A percentile compares a stretch with the other conserved stretches of the same genome.
These are phyloP conservation scores for Drosophila varians DNA, from an alignment of 1,140 invertebrate genomes.

Conservation along the genomic window DNA sequence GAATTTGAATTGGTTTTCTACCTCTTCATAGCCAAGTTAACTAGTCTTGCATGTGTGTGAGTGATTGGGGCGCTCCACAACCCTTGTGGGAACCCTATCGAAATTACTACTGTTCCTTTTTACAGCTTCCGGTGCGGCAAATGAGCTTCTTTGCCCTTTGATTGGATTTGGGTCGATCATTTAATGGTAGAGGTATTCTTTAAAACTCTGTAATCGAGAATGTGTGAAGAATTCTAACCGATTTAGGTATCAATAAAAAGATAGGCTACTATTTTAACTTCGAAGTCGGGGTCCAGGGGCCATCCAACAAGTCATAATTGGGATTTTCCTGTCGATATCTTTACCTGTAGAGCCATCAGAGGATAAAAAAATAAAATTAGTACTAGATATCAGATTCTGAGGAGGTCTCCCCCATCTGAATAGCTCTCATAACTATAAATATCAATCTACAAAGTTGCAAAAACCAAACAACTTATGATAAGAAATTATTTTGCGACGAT, in stretches of 20 bases:
- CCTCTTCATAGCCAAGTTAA: constrained; percentile 20
- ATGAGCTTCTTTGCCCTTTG: constrained; percentile 47
- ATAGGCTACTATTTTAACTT: constrained; percentile 15
- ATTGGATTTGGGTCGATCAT: constrained; percentile 16
- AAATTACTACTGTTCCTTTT: constrained; percentile 71
- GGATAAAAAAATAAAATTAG: constrained; percentile 1
- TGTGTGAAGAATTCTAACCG: constrained; percentile 47
- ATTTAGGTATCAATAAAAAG: constrained; percentile 41
- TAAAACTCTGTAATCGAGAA: constrained; percentile 55
- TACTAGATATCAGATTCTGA: not conserved
- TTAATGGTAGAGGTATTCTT: not conserved
- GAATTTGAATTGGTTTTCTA: constrained; percentile 48
- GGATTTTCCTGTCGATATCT: constrained; percentile 18
- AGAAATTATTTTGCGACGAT: constrained; percentile 35
- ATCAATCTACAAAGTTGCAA: not conserved
- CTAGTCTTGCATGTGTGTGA: constrained; percentile 1
- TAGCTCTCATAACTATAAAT: not conserved
- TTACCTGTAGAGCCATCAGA: constrained; percentile 6
- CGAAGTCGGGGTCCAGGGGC: not conserved
- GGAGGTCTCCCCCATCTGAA: no score
- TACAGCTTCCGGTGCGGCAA: constrained; percentile 73
- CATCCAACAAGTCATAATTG: constrained; percentile 14
- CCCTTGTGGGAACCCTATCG: constrained; percentile 62
- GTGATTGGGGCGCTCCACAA: constrained; percentile 40
- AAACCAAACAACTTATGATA: no score